phyloP scores from a whole-genome alignment of 2,113 vertebrate genomes.

The Eleginops maclovinus region DNA sequence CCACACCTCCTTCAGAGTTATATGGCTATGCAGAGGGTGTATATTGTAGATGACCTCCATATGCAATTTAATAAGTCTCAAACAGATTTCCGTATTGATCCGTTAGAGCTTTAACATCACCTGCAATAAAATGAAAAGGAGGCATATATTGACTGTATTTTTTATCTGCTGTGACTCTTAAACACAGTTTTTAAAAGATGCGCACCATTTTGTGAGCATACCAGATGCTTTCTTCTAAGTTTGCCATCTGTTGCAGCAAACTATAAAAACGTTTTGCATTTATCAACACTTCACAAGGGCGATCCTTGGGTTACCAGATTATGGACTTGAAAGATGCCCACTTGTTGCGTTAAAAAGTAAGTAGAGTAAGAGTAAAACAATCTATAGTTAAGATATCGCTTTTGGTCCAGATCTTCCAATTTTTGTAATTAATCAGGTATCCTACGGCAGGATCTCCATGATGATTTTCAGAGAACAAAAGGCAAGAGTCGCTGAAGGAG shows the following conservation, averaged over 20 bases:
- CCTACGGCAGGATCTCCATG: background rate
- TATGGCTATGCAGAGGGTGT: background rate
- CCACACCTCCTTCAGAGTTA: background rate
- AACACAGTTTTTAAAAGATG: background rate
- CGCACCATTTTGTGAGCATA: background rate
- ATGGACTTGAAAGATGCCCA: background rate
- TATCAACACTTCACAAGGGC: background rate
- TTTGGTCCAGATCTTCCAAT: background rate
- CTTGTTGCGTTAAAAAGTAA: background rate
- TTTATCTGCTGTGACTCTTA: background rate
- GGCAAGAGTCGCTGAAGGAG: background rate
- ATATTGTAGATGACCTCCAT: background rate
- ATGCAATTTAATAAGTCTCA: background rate
- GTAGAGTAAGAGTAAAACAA: background rate
- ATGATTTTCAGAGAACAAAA: background rate
- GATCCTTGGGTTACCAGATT: background rate
- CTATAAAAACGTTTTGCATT: background rate
- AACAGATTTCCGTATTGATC: slow-evolving; percentile 2
- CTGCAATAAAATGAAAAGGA: slow-evolving; percentile 15
- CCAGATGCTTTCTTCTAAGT: background rate
- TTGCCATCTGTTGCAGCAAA: background rate
- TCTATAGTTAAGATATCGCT: background rate
- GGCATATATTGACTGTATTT: background rate
- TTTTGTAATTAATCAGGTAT: background rate
- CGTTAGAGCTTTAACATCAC: background rate